Conservation (phyloP, 2,113 vertebrate species). For the Hassar affinis region DNA sequence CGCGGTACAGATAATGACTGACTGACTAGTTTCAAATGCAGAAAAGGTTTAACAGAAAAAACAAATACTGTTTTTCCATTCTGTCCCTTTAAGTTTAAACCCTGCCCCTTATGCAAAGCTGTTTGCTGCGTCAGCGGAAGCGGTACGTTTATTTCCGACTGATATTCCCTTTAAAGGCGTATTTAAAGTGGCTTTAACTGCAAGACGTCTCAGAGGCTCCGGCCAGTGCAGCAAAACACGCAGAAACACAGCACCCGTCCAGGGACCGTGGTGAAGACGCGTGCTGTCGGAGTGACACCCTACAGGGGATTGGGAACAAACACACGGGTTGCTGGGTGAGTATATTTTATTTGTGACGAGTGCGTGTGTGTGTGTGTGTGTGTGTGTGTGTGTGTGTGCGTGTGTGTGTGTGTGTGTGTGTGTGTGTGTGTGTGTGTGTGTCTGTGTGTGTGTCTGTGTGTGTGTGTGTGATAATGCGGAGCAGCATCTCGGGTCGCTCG, state of each 20-base stretch:
- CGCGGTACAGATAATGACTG: too few species aligned
- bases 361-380: neutral
- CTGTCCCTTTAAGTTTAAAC: constrained; percentile 51
- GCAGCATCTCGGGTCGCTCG: constrained; percentile 39
- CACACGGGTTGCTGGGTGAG: constrained; percentile 41
- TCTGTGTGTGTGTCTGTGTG: neutral
- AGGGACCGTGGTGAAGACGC: neutral
- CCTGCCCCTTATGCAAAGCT: constrained; percentile 58
- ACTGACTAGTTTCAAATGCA: too few species aligned
- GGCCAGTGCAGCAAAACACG: constrained; percentile 37
- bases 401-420: neutral
- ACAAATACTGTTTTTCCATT: too few species aligned
- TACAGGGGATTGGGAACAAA: neutral
- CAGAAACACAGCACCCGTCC: neutral
- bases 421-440: neutral
- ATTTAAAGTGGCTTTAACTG: constrained; percentile 52
- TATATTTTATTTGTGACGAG: neutral
- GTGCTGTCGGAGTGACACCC: neutral
- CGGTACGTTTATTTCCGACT: constrained; percentile 58
- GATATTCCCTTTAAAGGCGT: constrained; percentile 63
- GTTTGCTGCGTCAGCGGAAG: constrained; percentile 57
- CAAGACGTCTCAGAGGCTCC: constrained; percentile 49
- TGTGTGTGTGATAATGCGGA: too few species aligned
- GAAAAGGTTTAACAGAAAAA: too few species aligned
- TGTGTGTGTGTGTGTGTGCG: neutral